phyloP scores from a whole-genome alignment of 2,888 invertebrate species.

The Serrognathus titanus region DNA sequence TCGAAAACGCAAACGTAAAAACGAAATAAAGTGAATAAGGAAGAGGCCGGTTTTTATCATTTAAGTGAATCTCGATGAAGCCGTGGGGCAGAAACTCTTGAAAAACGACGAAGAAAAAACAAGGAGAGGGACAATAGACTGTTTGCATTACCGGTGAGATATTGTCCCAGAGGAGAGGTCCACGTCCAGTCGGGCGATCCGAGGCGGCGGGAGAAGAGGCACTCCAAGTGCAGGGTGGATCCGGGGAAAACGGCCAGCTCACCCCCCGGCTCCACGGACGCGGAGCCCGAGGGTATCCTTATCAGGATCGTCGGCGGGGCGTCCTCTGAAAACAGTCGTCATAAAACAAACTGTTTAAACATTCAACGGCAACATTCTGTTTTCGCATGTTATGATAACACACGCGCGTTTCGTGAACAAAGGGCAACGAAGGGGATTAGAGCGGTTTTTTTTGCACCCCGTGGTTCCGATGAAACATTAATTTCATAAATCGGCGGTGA shows the following conservation, averaged over 20 bases:
- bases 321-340: constrained; percentile 57
- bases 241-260: constrained; percentile 78
- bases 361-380: not conserved
- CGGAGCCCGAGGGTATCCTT: constrained; percentile 73
- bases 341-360: not conserved
- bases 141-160: constrained; percentile 63
- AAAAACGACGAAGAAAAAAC: not conserved
- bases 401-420: not conserved
- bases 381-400: not conserved
- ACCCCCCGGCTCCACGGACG: constrained; percentile 75
- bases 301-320: constrained; percentile 79
- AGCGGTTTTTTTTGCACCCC: constrained; percentile 8
- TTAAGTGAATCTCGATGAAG: too few species aligned
- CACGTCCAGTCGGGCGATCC: constrained; percentile 88
- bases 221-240: constrained; percentile 76
- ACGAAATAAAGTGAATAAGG: too few species aligned
- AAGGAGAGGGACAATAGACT: not conserved
- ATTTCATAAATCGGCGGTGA: too few species aligned
- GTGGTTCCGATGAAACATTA: not conserved
- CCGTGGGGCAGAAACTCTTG: too few species aligned
- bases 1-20: too few species aligned
- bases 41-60: too few species aligned
- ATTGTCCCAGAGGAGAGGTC: constrained; percentile 77
- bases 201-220: constrained; percentile 69
- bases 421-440: constrained; percentile 5